Evolutionary conservation across 2,113 vertebrate genomes (phyloP), one percentile per base, ranked within the genome.

Genomic region (Halichoeres trimaculatus): DNA sequence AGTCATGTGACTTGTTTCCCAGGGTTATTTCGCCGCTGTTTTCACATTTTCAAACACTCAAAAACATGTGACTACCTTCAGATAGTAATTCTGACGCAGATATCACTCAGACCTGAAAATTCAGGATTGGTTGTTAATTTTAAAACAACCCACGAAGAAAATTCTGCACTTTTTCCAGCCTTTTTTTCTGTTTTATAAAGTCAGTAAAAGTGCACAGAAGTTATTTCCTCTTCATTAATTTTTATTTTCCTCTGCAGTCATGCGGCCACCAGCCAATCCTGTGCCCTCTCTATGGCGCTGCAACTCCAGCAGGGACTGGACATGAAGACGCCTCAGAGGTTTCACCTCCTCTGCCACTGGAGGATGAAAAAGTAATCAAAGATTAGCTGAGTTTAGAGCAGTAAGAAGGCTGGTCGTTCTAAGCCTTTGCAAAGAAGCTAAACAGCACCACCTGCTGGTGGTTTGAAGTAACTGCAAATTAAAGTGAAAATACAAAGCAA

Each of bases 281-380:
- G 50, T 1, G 51, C 23, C 16, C 30, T 73, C 61, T 40, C 80
- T 62, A 26, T 60, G 84, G 22, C 48, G 81, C 76, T 91, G 92
- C 4, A 92, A 23, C 65, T 93, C 92, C 71, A 90, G 76, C 22
- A 95, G 90, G 19, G 92, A 89, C 20, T 89, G 87, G 13, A 93
- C 83, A 2, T 95, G 94, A 1, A 95, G 88, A 10, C 79, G 81
- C 60, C 92, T 87, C 67, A 95, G 82, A 48, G 87, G 68, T 36
- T 93, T 93, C 67, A 94, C 84, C 57, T 94, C 94, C 61, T 93
- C 92, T 5, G 91, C 67, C 50, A 95, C 94, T 95, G 84, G 11
- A 62, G 77, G n/a, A 36, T 74, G 30, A 69, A 55, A 34, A 8
- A 4, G 4, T 1, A 10, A 20, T 23, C 1, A 52, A 43, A 40